Evolutionary conservation across 2,113 vertebrate species (phyloP), one percentile per base, ranked within the genome.

Genomic region (Scomber scombrus): DNA sequence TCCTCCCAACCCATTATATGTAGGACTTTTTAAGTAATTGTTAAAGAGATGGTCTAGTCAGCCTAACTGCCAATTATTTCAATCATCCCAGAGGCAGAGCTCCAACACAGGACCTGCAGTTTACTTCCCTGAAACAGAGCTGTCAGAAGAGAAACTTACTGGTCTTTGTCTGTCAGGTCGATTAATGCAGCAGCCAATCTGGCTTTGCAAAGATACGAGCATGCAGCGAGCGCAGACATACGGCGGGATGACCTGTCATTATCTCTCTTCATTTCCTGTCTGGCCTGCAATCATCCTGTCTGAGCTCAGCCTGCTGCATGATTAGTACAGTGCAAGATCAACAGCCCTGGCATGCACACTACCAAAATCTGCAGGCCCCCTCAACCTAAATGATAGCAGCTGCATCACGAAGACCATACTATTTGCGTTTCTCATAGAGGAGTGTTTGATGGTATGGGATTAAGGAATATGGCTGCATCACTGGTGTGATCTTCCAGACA

Each of bases 181-280:
- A 92, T 93, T 91, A 92, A 88, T 40, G 71, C 85, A 49, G 82
- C 56, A 58, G 81, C 79, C 79, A 77, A 81, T 92, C 85, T 80
- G 82, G 79, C 75, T 71, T 76, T 56, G 71, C 26, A 14, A 81
- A 77, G 80, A 91, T 79, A 83, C 47, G 69, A 71, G 54, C 61
- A 52, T 31, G 79, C 72, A 82, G 78, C 52, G 61, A 86, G 77
- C 16, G 55, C 82, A 82, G 89, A 78, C 90, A 88, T 76, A 87
- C 78, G 86, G 84, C 75, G 57, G 51, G 83, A 85, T 78, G 86
- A 85, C 90, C 91, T 88, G 23, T 90, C 84, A 93, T 94, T 93
- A 94, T 92, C 88, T 88, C 84, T 90, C 87, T 94, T 90, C 92
- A 92, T 91, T 93, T 93, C 89, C 91, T 88, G 90, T 92, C 86